Evolutionary conservation across 1,140 invertebrate species (phyloP).

Genomic region (Zaprionus ghesquierei): DNA sequence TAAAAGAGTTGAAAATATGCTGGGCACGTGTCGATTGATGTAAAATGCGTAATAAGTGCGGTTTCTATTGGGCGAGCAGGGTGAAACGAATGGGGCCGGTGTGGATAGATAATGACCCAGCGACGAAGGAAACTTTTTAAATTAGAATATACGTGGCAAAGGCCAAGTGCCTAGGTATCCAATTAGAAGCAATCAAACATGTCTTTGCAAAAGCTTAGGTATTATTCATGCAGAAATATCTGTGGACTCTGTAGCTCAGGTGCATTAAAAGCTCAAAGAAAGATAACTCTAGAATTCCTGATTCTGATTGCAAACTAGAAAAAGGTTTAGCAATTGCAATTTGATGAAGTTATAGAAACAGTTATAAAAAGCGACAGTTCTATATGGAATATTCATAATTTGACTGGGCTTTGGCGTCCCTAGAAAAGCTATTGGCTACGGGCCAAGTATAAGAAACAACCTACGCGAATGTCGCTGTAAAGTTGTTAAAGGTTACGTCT

Average conservation of each 20-base stretch:
- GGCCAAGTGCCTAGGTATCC: conserved; percentile 24
- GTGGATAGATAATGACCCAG: conserved; percentile 54
- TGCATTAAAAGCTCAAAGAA: too few species aligned
- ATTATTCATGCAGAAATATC: neutral
- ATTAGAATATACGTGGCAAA: conserved; percentile 63
- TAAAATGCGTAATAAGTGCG: conserved; percentile 77
- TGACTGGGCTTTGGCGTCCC: too few species aligned
- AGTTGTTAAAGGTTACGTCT: neutral
- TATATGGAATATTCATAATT: too few species aligned
- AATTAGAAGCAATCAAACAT: conserved; percentile 34
- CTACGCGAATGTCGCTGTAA: too few species aligned
- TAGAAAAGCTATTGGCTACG: too few species aligned
- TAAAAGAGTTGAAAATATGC: conserved; percentile 67
- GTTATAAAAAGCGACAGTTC: too few species aligned
- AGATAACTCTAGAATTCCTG: too few species aligned
- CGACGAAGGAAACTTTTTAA: conserved; percentile 58
- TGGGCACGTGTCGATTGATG: conserved; percentile 78
- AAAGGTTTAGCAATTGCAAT: too few species aligned
- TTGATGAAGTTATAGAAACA: too few species aligned
- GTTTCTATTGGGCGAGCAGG: conserved; percentile 45
- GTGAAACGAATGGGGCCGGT: conserved; percentile 17
- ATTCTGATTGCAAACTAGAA: too few species aligned
- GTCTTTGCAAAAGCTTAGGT: neutral
- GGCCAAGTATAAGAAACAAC: too few species aligned
- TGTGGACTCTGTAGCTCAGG: too few species aligned